These are phyloP conservation scores for Aurelia sp. DNA, from an alignment of 30 jellyfish, hydroid and myxozoan species.

Conservation along the genomic window DNA sequence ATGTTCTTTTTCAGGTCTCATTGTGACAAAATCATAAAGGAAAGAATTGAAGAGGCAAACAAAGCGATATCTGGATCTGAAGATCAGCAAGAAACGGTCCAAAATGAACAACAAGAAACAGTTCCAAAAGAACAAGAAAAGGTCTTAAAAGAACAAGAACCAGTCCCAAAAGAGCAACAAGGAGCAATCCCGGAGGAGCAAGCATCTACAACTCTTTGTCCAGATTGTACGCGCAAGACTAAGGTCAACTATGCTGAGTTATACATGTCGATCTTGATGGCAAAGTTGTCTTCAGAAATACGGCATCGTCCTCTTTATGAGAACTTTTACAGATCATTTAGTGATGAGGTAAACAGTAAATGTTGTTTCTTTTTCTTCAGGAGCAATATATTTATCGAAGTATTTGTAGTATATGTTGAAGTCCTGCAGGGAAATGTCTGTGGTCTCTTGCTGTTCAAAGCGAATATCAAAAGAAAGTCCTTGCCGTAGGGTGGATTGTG, in stretches of 20 bases:
- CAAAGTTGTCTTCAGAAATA: slow-evolving; percentile 49
- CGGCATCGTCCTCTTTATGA: slow-evolving; percentile 22
- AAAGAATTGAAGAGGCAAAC: too few relatives aligned
- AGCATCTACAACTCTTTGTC: slow-evolving; percentile 6
- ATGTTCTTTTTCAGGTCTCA: too few relatives aligned
- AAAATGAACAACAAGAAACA: neutral
- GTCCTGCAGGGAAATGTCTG: neutral
- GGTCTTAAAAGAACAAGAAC: neutral
- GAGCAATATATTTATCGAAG: neutral
- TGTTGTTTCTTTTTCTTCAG: neutral
- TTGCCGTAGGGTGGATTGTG: too few relatives aligned
- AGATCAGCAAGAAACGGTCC: too few relatives aligned
- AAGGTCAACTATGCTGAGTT: slow-evolving; percentile 50
- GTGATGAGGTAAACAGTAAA: slow-evolving; percentile 7
- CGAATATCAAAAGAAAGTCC: too few relatives aligned
- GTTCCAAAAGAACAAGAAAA: too few relatives aligned
- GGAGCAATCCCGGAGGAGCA: too few relatives aligned
- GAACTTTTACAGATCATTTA: neutral
- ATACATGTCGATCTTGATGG: slow-evolving; percentile 40
- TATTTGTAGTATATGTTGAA: neutral
- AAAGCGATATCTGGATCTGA: too few relatives aligned
- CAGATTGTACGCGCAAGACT: slow-evolving; percentile 46
- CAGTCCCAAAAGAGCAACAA: too few relatives aligned
- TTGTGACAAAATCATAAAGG: too few relatives aligned
- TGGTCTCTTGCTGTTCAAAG: too few relatives aligned